Evolutionary conservation across 2,888 invertebrate genomes (phyloP).

Genomic region (Tanytarsus gracilentus): DNA sequence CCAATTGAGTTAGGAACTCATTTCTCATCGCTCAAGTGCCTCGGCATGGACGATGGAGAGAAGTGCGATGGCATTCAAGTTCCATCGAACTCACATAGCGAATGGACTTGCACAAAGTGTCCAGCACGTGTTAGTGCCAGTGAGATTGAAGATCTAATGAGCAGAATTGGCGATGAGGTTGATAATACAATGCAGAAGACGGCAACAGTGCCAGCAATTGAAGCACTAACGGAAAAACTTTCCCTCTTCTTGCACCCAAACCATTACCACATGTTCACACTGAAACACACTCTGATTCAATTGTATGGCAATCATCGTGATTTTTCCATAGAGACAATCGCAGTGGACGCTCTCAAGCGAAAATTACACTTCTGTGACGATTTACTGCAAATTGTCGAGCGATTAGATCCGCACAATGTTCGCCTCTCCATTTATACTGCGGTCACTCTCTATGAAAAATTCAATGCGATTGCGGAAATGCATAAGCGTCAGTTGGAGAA

Average conservation of each 20-base stretch:
- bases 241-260: slow-evolving; percentile 70
- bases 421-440: slow-evolving; percentile 66
- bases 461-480: slow-evolving; percentile 49
- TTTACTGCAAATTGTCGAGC: slow-evolving; percentile 52
- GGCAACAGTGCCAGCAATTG: slow-evolving; percentile 49
- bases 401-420: slow-evolving; percentile 63
- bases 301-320: slow-evolving; percentile 62
- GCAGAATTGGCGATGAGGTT: slow-evolving; percentile 68
- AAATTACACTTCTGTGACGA: slow-evolving; percentile 62
- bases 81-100: slow-evolving; percentile 61
- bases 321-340: slow-evolving; percentile 47
- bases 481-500: slow-evolving; percentile 38
- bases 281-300: slow-evolving; percentile 74
- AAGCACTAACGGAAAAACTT: slow-evolving; percentile 57
- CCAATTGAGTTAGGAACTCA: slow-evolving; percentile 70
- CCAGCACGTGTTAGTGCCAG: slow-evolving; percentile 53
- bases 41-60: slow-evolving; percentile 39
- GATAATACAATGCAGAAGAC: slow-evolving; percentile 54
- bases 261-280: slow-evolving; percentile 73
- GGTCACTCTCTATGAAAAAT: slow-evolving; percentile 66
- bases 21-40: slow-evolving; percentile 60
- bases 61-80: slow-evolving; percentile 61
- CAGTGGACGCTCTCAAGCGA: slow-evolving; percentile 51
- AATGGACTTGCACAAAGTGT: slow-evolving; percentile 70
- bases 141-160: slow-evolving; percentile 54